A percentile compares a stretch with the other conserved stretches of the same genome.
Evolutionary conservation across 2,797 vertebrate genomes (phyloP).

Genomic region (Tenualosa thibaudeaui): DNA sequence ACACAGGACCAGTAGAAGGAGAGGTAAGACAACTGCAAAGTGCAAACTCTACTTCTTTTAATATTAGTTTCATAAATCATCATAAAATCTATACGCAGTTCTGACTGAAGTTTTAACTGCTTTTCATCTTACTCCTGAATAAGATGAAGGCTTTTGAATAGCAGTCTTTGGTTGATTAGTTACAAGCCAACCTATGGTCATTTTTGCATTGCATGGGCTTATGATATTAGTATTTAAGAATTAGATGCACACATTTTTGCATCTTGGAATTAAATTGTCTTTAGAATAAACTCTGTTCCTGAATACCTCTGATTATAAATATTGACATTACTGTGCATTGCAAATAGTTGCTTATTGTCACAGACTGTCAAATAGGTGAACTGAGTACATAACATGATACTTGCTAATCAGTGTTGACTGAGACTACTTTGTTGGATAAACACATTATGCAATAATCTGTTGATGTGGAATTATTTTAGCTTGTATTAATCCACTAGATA

Average conservation of each 20-base stretch:
- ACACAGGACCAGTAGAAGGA: conserved; percentile 64
- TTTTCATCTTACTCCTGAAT: neutral
- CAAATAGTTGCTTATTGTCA: neutral
- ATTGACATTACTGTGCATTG: neutral
- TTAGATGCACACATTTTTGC: neutral
- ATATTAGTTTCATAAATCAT: neutral
- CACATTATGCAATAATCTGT: neutral
- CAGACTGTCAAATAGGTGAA: neutral
- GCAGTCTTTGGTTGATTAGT: neutral
- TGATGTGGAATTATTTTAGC: neutral
- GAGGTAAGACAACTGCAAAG: conserved; percentile 71
- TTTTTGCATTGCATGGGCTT: neutral
- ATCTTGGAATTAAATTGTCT: neutral
- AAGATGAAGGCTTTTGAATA: neutral
- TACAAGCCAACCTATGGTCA: neutral
- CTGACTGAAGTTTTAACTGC: neutral
- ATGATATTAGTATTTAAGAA: neutral
- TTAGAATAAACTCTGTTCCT: neutral
- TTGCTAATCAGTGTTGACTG: too few species aligned
- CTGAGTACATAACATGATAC: too few species aligned
- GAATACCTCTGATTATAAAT: too few species aligned
- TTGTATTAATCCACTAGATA: neutral
- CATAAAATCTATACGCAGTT: neutral
- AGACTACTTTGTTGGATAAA: too few species aligned
- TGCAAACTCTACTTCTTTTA: neutral